Conservation (phyloP, 2,797 vertebrate species). For the Cossypha polioptera region DNA sequence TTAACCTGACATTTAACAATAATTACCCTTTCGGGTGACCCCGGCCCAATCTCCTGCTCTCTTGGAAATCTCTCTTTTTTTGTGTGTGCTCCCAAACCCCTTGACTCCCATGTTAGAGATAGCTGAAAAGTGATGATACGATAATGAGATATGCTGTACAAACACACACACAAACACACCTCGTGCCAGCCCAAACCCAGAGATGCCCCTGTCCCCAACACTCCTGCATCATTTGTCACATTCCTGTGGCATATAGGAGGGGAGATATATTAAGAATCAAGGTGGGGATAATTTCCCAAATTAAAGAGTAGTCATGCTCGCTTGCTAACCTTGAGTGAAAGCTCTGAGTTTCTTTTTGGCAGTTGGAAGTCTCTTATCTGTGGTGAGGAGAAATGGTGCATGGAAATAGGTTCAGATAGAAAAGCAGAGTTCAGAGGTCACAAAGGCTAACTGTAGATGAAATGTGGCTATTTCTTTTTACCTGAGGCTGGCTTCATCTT, state of each 20-base stretch:
- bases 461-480: conserved; percentile 93
- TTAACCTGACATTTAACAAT: conserved; percentile 93
- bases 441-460: conserved; percentile 86
- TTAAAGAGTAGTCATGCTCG: conserved; percentile 32
- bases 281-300: background rate
- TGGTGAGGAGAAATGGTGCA: conserved; percentile 77
- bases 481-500: conserved; percentile 89
- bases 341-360: conserved; percentile 77
- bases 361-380: conserved; percentile 80
- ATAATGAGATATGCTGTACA: conserved; percentile 56
- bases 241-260: background rate
- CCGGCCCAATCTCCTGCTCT: conserved; percentile 80
- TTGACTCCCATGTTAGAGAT: conserved; percentile 83
- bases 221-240: background rate
- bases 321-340: conserved; percentile 72
- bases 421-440: conserved; percentile 88
- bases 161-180: background rate
- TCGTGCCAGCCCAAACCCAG: background rate
- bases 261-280: background rate
- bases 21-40: conserved; percentile 89
- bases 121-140: conserved; percentile 66
- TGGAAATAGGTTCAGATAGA: conserved; percentile 89
- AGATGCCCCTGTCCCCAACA: background rate
- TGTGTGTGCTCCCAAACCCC: conserved; percentile 77
- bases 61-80: conserved; percentile 82